Percentiles rank a stretch among this genome's conserved stretches.
Conservation (phyloP, 2,797 vertebrate species). For the Sebastes minor region DNA sequence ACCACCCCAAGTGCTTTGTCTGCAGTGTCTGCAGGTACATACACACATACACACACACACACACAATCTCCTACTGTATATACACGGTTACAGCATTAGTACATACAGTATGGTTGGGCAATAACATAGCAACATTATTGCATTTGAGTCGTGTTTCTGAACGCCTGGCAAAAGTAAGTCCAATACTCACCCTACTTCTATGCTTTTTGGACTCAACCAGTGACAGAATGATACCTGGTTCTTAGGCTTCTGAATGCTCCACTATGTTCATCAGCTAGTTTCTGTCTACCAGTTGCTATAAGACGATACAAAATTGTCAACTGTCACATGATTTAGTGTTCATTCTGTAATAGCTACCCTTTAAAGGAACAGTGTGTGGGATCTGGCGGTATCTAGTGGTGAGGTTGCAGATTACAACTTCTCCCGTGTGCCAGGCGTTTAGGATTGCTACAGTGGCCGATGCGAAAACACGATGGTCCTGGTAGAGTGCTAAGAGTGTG, state of each 20-base stretch:
- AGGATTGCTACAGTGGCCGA: no score
- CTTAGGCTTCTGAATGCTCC: not conserved
- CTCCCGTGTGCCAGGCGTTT: no score
- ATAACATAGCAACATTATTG: not conserved
- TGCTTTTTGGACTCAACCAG: not conserved
- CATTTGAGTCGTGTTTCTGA: not conserved
- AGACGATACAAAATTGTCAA: not conserved
- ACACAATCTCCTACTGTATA: not conserved
- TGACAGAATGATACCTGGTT: not conserved
- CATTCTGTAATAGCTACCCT: not conserved
- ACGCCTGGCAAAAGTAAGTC: no score
- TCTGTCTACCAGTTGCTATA: not conserved
- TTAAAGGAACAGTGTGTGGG: no score
- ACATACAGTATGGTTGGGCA: not conserved
- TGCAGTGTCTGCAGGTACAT: conserved; percentile 95
- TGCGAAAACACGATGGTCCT: no score
- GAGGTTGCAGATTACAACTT: no score
- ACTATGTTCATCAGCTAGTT: not conserved
- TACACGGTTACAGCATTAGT: not conserved
- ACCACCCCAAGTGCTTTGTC: conserved; percentile 98
- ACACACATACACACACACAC: not conserved
- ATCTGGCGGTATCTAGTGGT: no score
- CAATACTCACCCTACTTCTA: not conserved
- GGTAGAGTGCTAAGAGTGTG: no score
- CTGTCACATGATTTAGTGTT: not conserved